Conservation (phyloP, 2,113 vertebrate species). For the Choloepus hoffmanni region DNA sequence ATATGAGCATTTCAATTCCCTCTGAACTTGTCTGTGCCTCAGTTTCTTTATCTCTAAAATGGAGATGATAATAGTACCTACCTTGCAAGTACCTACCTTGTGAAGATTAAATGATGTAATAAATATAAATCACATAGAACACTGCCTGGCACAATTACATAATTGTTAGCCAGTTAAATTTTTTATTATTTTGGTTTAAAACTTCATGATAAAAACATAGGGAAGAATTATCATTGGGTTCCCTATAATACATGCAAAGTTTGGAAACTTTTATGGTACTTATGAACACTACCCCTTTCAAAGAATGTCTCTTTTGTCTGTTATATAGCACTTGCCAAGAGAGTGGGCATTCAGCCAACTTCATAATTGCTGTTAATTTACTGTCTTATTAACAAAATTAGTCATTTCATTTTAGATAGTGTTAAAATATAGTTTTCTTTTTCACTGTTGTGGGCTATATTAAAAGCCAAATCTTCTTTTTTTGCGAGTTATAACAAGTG, state of each 20-base stretch:
- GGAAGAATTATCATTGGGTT: not conserved
- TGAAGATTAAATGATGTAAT: constrained; percentile 12
- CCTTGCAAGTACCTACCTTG: not conserved
- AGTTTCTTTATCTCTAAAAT: not conserved
- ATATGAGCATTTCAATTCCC: not conserved
- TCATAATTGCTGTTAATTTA: constrained; percentile 70
- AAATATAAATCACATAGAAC: not conserved
- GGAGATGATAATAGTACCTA: not conserved
- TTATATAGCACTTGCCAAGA: constrained; percentile 33
- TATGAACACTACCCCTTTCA: not conserved
- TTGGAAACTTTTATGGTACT: not conserved
- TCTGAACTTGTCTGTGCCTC: not conserved
- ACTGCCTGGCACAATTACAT: not conserved
- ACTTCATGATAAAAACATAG: not conserved
- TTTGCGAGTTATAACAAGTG: constrained; percentile 17
- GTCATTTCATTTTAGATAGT: constrained; percentile 72
- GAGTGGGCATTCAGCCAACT: constrained; percentile 56
- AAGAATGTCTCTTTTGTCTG: constrained; percentile 51
- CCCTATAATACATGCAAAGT: constrained; percentile 26
- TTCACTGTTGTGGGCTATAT: constrained; percentile 31
- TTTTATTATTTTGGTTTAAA: not conserved
- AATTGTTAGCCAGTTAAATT: not conserved
- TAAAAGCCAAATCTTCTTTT: constrained; percentile 64
- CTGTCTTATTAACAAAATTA: constrained; percentile 76
- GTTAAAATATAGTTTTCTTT: constrained; percentile 68